phyloP scores from a whole-genome alignment of 2,888 invertebrate species.

The Leptinotarsa haldemani region DNA sequence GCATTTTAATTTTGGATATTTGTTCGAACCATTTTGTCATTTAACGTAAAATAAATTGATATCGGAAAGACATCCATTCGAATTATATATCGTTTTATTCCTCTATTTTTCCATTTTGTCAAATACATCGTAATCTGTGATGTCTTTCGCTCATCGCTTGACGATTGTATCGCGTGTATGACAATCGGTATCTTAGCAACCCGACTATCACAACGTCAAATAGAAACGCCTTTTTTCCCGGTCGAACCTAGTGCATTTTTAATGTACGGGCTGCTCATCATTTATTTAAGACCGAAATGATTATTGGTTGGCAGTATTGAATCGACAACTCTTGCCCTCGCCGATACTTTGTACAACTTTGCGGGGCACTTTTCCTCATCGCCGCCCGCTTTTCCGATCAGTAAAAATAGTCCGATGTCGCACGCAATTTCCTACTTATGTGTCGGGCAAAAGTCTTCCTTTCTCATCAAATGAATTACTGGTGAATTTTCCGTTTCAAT shows the following conservation, averaged over 20 bases:
- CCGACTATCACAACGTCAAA: conserved; percentile 60
- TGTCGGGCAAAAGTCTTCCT: conserved; percentile 40
- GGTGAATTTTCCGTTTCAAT: background rate
- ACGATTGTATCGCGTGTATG: conserved; percentile 65
- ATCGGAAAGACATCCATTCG: conserved; percentile 2
- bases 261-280: conserved; percentile 60
- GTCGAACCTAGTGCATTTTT: conserved; percentile 61
- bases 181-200: conserved; percentile 60
- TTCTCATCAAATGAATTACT: conserved; percentile 18
- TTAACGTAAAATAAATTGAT: background rate
- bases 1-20: background rate
- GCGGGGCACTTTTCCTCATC: conserved; percentile 31
- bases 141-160: conserved; percentile 58
- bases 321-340: conserved; percentile 54
- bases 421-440: conserved; percentile 55
- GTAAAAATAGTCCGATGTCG: conserved; percentile 39
- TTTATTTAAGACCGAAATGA: conserved; percentile 64
- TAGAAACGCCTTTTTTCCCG: conserved; percentile 50
- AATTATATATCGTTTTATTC: conserved; percentile 16
- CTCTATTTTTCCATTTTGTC: conserved; percentile 22
- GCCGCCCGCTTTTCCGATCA: conserved; percentile 33
- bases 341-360: conserved; percentile 35
- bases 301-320: conserved; percentile 58
- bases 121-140: conserved; percentile 46
- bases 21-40: background rate